A percentile compares a stretch with the other conserved stretches of the same genome.
These are phyloP conservation scores for Rosalia funebris DNA, from an alignment of 2,888 invertebrate genomes.

Conservation along the genomic window DNA sequence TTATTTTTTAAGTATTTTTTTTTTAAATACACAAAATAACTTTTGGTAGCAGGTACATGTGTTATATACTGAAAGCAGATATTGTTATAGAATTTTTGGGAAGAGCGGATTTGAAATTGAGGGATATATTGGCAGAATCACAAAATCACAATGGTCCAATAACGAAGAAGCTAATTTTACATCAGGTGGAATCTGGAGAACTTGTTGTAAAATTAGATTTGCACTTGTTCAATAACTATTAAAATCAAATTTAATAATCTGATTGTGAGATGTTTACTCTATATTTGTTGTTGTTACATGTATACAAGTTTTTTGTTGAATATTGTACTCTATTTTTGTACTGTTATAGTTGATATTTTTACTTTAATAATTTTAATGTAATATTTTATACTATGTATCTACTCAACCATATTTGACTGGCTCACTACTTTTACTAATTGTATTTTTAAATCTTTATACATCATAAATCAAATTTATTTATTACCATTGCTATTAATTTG, in stretches of 20 bases:
- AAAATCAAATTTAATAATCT: conserved; percentile 20
- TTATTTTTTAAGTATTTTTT: no score
- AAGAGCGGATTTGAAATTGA: conserved; percentile 74
- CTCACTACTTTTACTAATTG: conserved; percentile 16
- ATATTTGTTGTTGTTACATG: conserved; percentile 21
- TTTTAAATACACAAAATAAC: no score
- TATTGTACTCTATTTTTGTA: conserved; percentile 32
- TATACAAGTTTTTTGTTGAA: conserved; percentile 29
- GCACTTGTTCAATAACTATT: conserved; percentile 67
- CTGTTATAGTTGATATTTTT: conserved; percentile 25
- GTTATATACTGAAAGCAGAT: no score
- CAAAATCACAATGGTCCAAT: conserved; percentile 71
- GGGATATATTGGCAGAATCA: conserved; percentile 71
- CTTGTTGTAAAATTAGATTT: conserved; percentile 77
- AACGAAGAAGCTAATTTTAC: conserved; percentile 71
- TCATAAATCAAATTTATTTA: conserved; percentile 1
- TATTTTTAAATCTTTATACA: conserved; percentile 15
- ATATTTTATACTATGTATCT: conserved; percentile 9
- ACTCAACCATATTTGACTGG: conserved; percentile 17
- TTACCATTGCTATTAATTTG: background rate
- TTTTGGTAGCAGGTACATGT: no score
- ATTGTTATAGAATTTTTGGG: conserved; percentile 75
- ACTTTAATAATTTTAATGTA: conserved; percentile 20
- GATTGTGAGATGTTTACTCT: conserved; percentile 16
- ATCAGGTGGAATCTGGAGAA: conserved; percentile 77